Base-by-base conservation (phyloP, 2,888 invertebrate genomes). In the Eupithecia subfuscata region DNA sequence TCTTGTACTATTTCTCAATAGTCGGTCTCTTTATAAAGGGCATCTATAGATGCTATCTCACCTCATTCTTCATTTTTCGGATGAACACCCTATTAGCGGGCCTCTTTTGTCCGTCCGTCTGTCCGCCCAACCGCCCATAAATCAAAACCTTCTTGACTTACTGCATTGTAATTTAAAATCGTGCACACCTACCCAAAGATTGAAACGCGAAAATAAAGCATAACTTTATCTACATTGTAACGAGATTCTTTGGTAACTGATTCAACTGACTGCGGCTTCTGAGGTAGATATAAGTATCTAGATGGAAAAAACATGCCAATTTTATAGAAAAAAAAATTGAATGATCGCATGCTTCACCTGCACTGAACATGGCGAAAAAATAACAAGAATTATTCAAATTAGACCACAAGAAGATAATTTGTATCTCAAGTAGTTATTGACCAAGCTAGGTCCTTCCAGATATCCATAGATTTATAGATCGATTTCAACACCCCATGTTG, bases 121-220 rank as follows among this genome's bases (percentile, higher is more conserved):
- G 81, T 76, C 79, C 79, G 79, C 80, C 79, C 80, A 74, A 75
- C 70, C 77, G 72, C 68, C 76, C 79, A 82, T 82, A 80, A 82
- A 82, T 82, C 82, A 82, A 79, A 82, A 79, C 79, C 80, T 76
- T 80, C 78, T 79, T 78, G 80, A 79, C 81, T 79, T 78, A 79
- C 80, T 78, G 79, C 80, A 78, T 80, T 78, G 81, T 79, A 80
- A 78, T 79, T 80, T 82, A 77, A 78, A 80, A 79, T 78, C 80
- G 80, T 78, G 71, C 78, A 80, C 80, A 80, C 80, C 80, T 78
- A 77, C 79, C 77, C 74, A 76, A 74, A 80, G 75, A 78, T 76
- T 78, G 76, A 71, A 75, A 77, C 56, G 75, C 75, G 74, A 77
- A 80, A 80, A 79, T 78, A 77, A 77, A 69, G 69, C 37, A 63